Percentiles rank a stretch among this genome's conserved stretches.
These are phyloP conservation scores for Ursus arctos DNA, from an alignment of 2,113 vertebrate species.

Conservation along the genomic window DNA sequence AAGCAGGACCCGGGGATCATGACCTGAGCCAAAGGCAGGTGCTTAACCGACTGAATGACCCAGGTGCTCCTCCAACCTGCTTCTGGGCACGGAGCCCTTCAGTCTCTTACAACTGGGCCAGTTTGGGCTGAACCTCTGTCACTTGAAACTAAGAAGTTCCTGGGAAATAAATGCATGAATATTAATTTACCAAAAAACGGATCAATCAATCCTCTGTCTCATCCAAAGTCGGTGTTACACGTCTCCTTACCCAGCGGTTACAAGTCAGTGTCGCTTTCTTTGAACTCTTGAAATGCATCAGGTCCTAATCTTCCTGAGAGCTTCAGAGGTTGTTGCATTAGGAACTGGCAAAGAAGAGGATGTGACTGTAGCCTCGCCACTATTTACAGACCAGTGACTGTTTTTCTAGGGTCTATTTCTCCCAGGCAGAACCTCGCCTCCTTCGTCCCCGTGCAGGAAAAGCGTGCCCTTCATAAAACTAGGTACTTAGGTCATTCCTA, in stretches of 20 bases:
- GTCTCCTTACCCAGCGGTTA: not conserved
- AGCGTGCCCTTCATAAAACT: not conserved
- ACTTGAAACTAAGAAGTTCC: not conserved
- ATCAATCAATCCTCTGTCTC: not conserved
- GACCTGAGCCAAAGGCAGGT: too few species aligned
- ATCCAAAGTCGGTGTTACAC: not conserved
- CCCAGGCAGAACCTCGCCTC: not conserved
- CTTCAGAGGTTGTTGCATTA: not conserved
- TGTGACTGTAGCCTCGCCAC: not conserved
- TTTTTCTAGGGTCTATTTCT: not conserved
- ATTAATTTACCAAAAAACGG: conserved; percentile 25
- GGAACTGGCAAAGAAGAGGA: not conserved
- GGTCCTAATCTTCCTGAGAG: not conserved
- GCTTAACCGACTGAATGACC: too few species aligned
- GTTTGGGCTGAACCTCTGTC: not conserved
- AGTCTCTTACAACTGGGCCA: not conserved
- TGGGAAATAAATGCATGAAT: not conserved
- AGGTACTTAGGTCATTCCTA: not conserved
- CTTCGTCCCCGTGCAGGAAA: not conserved
- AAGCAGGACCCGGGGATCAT: too few species aligned
- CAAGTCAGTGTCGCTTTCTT: not conserved
- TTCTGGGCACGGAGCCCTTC: fast-evolving
- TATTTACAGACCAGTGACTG: not conserved
- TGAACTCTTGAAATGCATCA: not conserved
- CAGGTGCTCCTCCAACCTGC: not conserved